phyloP scores from a whole-genome alignment of 2,113 vertebrate genomes.

The Hypocryptadius cinnamomeus region DNA sequence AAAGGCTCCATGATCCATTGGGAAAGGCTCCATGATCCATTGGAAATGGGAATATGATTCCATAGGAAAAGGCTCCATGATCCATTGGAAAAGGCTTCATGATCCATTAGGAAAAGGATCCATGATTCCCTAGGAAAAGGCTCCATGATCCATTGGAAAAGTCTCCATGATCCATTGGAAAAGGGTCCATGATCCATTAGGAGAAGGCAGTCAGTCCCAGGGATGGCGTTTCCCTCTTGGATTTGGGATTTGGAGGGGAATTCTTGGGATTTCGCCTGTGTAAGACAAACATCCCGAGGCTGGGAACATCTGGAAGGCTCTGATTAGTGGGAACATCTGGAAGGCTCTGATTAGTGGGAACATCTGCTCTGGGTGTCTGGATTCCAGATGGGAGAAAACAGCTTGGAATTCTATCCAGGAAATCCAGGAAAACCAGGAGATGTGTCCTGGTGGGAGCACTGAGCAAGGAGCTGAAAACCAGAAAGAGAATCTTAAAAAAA shows the following conservation, averaged over 20 bases:
- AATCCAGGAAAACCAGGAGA: not conserved
- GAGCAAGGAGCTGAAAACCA: not conserved
- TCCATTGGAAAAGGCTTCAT: not conserved
- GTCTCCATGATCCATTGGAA: not conserved
- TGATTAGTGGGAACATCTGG: not conserved
- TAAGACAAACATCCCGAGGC: not conserved
- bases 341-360: not conserved
- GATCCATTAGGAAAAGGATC: not conserved
- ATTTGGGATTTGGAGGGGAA: not conserved
- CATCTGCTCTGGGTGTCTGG: not conserved
- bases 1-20: accelerated
- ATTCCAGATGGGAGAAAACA: not conserved
- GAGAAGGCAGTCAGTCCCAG: not conserved
- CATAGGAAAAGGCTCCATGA: not conserved
- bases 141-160: accelerated
- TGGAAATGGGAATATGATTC: too few species aligned
- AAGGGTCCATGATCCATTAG: too few species aligned
- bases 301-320: not conserved
- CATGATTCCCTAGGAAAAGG: accelerated
- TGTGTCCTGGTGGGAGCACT: not conserved
- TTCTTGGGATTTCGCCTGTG: not conserved
- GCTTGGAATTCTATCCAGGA: not conserved
- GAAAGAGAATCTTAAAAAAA: not conserved
- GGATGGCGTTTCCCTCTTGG: not conserved
- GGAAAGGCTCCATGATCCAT: not conserved